Evolutionary conservation across 2,113 vertebrate genomes (phyloP).

Genomic region (Abramis brama): DNA sequence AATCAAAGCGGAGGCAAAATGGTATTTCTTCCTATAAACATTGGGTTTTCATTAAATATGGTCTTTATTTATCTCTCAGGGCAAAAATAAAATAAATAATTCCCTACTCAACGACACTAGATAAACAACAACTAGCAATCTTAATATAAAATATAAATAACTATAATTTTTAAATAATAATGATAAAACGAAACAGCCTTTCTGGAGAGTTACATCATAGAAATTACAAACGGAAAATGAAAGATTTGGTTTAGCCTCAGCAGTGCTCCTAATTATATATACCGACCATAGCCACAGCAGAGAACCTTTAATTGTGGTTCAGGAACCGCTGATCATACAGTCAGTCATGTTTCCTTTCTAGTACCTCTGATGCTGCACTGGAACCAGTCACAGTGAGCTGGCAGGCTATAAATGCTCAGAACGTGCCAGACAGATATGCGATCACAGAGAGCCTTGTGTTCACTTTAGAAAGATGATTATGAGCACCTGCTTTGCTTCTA

Average conservation of each 20-base stretch:
- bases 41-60: slow-evolving; percentile 16
- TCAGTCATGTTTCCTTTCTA: slow-evolving; percentile 45
- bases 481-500: slow-evolving; percentile 22
- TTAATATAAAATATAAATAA: background rate
- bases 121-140: background rate
- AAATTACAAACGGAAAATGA: slow-evolving; percentile 46
- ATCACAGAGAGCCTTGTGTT: slow-evolving; percentile 9
- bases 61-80: slow-evolving; percentile 2
- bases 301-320: slow-evolving; percentile 56
- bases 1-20: background rate
- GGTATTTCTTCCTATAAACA: background rate
- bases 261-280: slow-evolving; percentile 32
- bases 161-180: slow-evolving; percentile 7
- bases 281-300: slow-evolving; percentile 41
- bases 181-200: slow-evolving; percentile 12
- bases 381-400: slow-evolving; percentile 30
- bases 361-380: slow-evolving; percentile 27
- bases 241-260: slow-evolving; percentile 43
- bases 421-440: background rate
- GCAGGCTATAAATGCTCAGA: slow-evolving; percentile 16
- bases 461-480: background rate
- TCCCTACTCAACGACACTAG: background rate
- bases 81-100: background rate
- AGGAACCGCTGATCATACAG: slow-evolving; percentile 47
- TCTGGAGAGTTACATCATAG: slow-evolving; percentile 37